Evolutionary conservation across 1,140 invertebrate genomes (phyloP), one percentile per base, ranked within the genome.

Genomic region (Drosophila serrata): DNA sequence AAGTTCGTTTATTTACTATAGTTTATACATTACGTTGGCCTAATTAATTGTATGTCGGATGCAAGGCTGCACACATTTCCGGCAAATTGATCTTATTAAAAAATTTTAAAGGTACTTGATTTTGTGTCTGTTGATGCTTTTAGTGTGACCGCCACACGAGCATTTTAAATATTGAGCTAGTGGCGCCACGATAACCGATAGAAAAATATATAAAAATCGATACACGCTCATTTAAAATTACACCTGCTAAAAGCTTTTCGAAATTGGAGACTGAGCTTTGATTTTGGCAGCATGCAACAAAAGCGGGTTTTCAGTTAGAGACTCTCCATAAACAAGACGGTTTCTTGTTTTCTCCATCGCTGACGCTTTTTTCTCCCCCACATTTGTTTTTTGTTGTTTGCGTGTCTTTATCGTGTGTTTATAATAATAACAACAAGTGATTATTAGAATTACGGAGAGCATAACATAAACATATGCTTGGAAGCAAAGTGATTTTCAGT

Each of bases 351-450:
- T 22, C 15, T 24, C 31, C 31, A 22, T 15, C 65, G 37, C 37
- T 40, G 39, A 12, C 42, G 43, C 43, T 29, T 31, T n/a, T 24
- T 8, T 15, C 45, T 22, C 37, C 13, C 37, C 13, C 8, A 22
- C 27, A 24, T 2, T n/a, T n/a, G 65, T 65, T 53, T 53, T 6
- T 88, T 82, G 79, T 87, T 84, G 67, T 74, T 64, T 64, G 57
- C 68, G 74, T 85, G 56, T 48, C 78, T 69, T 65, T 31, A 55
- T 19, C 46, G 67, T 78, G 45, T 79, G 58, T 76, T 46, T 61
- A 69, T 56, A 76, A 65, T 51, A 82, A 81, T 63, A 80, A 88
- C 70, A 62, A 62, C 60, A 51, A 65, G 67, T 58, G 82, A 86
- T 81, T 85, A 74, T 81, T 29, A 48, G 15, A 74, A 65, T 73